A percentile compares a stretch with the other conserved stretches of the same genome.
These are phyloP conservation scores for Microplitis demolitor DNA, from an alignment of 1,140 invertebrate species.

Conservation along the genomic window DNA sequence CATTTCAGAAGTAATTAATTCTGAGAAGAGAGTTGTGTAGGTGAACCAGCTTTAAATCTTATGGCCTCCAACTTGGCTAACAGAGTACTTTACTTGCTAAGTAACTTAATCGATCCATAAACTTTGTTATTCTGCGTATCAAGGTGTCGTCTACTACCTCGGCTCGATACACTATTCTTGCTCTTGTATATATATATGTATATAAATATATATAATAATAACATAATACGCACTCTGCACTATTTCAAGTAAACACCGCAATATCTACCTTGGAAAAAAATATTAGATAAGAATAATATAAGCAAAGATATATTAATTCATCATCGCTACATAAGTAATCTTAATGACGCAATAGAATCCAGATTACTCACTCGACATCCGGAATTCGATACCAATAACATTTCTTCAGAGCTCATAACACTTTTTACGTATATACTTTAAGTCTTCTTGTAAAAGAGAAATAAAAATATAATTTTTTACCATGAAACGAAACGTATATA, in stretches of 20 bases:
- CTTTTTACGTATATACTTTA: no score
- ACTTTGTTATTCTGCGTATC: background rate
- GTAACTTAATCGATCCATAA: background rate
- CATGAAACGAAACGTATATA: no score
- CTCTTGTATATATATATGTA: background rate
- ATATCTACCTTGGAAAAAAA: background rate
- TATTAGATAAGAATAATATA: background rate
- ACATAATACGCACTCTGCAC: no score
- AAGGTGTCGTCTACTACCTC: background rate
- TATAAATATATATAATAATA: no score
- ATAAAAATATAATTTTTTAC: no score
- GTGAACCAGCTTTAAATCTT: background rate
- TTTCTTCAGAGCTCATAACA: background rate
- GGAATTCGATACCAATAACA: background rate
- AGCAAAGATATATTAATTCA: background rate
- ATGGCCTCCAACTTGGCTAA: background rate
- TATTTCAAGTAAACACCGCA: no score
- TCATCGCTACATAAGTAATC: background rate
- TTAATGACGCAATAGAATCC: background rate
- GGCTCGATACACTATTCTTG: background rate
- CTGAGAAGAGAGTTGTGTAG: background rate
- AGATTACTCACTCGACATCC: background rate
- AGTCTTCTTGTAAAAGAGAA: no score
- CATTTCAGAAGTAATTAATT: constrained; percentile 1
- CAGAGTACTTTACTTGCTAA: background rate